phyloP scores from a whole-genome alignment of 2,113 vertebrate species.

The Solea senegalensis region DNA sequence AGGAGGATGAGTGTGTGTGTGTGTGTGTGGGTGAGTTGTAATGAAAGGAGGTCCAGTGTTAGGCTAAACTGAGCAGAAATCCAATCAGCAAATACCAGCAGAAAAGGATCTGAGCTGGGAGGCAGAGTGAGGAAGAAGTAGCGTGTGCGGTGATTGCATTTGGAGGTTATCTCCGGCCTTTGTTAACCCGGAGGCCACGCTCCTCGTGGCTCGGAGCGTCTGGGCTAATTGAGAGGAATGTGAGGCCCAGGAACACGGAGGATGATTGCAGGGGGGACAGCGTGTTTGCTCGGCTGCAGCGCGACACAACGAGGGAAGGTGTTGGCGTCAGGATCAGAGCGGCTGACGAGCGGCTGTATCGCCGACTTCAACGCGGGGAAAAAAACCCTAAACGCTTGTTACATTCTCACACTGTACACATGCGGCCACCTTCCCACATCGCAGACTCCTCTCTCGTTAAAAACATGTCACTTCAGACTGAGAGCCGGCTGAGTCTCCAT shows the following conservation, averaged over 20 bases:
- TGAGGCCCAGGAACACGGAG: constrained; percentile 32
- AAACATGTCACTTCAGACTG: constrained; percentile 56
- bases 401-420: constrained; percentile 16
- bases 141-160: constrained; percentile 61
- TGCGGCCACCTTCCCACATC: constrained; percentile 42
- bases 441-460: constrained; percentile 67
- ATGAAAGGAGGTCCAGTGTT: constrained; percentile 65
- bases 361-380: not conserved
- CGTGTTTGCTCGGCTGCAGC: constrained; percentile 45
- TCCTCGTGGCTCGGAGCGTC: constrained; percentile 55
- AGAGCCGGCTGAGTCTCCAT: constrained; percentile 65
- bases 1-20: constrained; percentile 32
- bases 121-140: constrained; percentile 45
- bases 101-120: constrained; percentile 42
- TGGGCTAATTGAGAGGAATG: constrained; percentile 70
- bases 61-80: constrained; percentile 76
- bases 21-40: constrained; percentile 37
- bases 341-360: not conserved
- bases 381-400: constrained; percentile 26
- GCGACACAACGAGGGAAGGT: constrained; percentile 6
- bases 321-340: not conserved
- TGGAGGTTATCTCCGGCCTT: constrained; percentile 71
- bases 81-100: constrained; percentile 75
- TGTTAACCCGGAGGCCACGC: constrained; percentile 60
- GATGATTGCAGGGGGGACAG: constrained; percentile 42